Conservation (phyloP, 2,113 vertebrate species). For the Caretta caretta region DNA sequence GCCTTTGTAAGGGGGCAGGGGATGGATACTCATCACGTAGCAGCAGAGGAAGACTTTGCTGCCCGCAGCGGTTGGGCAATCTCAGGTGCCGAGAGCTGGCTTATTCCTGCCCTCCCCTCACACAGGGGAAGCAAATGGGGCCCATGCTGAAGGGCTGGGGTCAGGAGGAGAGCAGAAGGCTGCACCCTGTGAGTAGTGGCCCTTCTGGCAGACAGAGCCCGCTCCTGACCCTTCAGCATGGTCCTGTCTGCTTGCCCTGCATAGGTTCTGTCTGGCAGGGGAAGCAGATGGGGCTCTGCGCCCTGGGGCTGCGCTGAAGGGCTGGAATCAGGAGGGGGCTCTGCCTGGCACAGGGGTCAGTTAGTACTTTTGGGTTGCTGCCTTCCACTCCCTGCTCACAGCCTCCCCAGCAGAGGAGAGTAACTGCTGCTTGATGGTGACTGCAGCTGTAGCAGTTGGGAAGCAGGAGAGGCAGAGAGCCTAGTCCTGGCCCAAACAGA, state of each 20-base stretch:
- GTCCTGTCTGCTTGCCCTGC: neutral
- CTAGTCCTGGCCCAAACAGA: too few species aligned
- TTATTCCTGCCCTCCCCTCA: neutral
- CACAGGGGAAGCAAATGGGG: neutral
- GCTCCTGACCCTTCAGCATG: neutral
- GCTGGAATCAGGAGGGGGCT: neutral
- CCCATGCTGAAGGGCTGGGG: neutral
- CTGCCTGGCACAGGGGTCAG: neutral
- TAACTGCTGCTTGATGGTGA: too few species aligned
- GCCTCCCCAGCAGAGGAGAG: too few species aligned
- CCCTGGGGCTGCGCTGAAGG: neutral
- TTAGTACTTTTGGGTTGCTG: too few species aligned
- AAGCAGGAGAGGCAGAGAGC: too few species aligned
- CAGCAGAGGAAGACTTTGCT: neutral
- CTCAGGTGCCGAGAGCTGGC: neutral
- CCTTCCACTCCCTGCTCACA: too few species aligned
- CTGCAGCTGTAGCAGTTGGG: too few species aligned
- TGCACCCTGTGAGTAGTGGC: neutral
- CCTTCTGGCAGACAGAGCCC: neutral
- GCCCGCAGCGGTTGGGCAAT: neutral
- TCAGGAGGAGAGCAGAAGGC: neutral
- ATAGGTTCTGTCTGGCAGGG: neutral
- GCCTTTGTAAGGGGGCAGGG: too few species aligned
- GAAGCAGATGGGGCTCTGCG: neutral
- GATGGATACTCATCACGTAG: neutral